Conservation (phyloP, 2,113 vertebrate species). For the Danionella cerebrum region DNA sequence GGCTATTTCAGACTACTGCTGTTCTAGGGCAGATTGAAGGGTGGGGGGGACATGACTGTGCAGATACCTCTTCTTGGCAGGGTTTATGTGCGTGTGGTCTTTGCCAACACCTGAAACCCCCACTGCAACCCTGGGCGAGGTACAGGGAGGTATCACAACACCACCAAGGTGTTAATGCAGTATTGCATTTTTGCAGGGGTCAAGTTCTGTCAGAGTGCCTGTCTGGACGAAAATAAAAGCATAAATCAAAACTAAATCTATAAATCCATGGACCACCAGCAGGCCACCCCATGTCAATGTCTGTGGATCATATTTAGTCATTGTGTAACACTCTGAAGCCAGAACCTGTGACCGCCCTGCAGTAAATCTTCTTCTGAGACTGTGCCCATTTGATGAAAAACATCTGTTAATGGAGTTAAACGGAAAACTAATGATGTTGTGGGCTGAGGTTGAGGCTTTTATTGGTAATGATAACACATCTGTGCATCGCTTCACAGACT, state of each 20-base stretch:
- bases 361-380: conserved; percentile 34
- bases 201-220: background rate
- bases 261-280: background rate
- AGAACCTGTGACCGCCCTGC: conserved; percentile 46
- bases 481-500: conserved; percentile 40
- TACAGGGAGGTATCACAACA: background rate
- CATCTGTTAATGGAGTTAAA: conserved; percentile 47
- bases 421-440: conserved; percentile 36
- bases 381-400: conserved; percentile 43
- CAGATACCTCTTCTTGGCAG: conserved; percentile 38
- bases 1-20: conserved; percentile 52
- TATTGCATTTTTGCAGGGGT: background rate
- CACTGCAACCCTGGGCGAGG: background rate
- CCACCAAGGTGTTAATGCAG: background rate
- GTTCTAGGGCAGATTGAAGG: conserved; percentile 43
- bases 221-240: conserved; percentile 4
- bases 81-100: conserved; percentile 27
- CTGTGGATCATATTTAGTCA: conserved; percentile 9
- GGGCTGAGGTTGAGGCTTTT: conserved; percentile 35
- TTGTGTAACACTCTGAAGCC: conserved; percentile 55
- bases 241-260: conserved; percentile 11
- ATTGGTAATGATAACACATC: conserved; percentile 46
- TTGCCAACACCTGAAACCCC: conserved; percentile 8
- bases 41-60: conserved; percentile 54
- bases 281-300: conserved; percentile 25